Percentiles rank a stretch among this genome's conserved stretches.
Conservation (phyloP, 2,888 invertebrate genomes). For the Steinernema carpocapsae region DNA sequence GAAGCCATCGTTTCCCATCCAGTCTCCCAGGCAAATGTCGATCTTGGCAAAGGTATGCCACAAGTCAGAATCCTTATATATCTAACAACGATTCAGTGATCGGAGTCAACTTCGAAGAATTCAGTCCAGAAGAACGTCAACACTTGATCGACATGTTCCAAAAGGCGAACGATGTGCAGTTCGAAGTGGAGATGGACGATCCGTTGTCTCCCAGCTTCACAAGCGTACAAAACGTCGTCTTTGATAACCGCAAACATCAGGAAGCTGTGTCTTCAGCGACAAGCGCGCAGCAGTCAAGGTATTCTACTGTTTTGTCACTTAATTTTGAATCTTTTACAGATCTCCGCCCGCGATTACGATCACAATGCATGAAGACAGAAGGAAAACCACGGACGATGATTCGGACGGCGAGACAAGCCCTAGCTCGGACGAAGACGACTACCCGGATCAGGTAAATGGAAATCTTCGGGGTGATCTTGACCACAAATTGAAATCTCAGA, state of each 20-base stretch:
- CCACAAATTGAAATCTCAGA: slow-evolving; percentile 36
- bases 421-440: slow-evolving; percentile 63
- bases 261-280: slow-evolving; percentile 7
- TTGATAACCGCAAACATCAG: slow-evolving; percentile 24
- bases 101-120: slow-evolving; percentile 36
- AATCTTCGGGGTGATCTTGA: background rate
- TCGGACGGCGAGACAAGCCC: slow-evolving; percentile 50
- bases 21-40: background rate
- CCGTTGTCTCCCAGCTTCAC: slow-evolving; percentile 49
- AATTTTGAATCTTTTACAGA: background rate
- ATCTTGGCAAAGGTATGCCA: slow-evolving; percentile 18
- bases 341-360: slow-evolving; percentile 51
- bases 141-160: slow-evolving; percentile 39
- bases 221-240: slow-evolving; percentile 1
- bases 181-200: slow-evolving; percentile 54
- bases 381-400: slow-evolving; percentile 47
- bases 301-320: background rate
- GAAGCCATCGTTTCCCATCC: background rate
- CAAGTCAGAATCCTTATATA: too few species aligned
- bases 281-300: background rate
- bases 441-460: slow-evolving; percentile 56
- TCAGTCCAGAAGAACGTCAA: slow-evolving; percentile 37
- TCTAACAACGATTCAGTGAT: background rate
- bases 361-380: slow-evolving; percentile 45
- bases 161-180: slow-evolving; percentile 37